Evolutionary conservation across 2,888 invertebrate genomes (phyloP), one percentile per base, ranked within the genome.

Genomic region (Heteromurus nitidus): DNA sequence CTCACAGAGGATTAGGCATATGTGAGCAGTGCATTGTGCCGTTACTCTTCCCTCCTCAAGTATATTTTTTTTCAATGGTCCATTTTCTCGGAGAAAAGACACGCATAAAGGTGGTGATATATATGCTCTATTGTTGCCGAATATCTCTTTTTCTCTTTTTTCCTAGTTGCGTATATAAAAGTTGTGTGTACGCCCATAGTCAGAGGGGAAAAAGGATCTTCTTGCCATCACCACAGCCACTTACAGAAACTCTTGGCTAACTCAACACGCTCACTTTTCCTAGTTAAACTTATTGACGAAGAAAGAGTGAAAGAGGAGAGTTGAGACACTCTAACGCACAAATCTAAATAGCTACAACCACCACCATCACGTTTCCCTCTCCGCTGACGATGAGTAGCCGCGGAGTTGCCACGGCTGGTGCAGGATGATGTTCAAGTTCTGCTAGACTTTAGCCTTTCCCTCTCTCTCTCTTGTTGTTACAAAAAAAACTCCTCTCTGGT

Each of bases 351-450:
- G 67, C 67, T 67, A 26, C 18, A 67, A 22, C 24, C 18, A 1
- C 24, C n/a, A 36, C 64, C 44, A 64, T 64, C 64, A 64, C 64
- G 42, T 64, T 64, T 44, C 3, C 64, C 44, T 42, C 31, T n/a
- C 11, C 18, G 36, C 7, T 36, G 36, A 13, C 36, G 36, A 36
- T 36, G n/a, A n/a, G 36, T 36, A 36, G 7, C 36, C 5, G 36
- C 36, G 36, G 13, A 5, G 36, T 13, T 9, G 36, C 36, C n/a
- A n/a, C n/a, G n/a, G n/a, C n/a, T n/a, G n/a, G n/a, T n/a, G n/a
- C n/a, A n/a, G n/a, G n/a, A n/a, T n/a, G n/a, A n/a, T n/a, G n/a
- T n/a, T n/a, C n/a, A n/a, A n/a, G n/a, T n/a, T n/a, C n/a, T n/a
- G n/a, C n/a, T n/a, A n/a, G n/a, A n/a, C n/a, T n/a, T n/a, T n/a